These are phyloP conservation scores for Podabrus alpinus DNA, from an alignment of 2,888 invertebrate genomes.

Conservation along the genomic window DNA sequence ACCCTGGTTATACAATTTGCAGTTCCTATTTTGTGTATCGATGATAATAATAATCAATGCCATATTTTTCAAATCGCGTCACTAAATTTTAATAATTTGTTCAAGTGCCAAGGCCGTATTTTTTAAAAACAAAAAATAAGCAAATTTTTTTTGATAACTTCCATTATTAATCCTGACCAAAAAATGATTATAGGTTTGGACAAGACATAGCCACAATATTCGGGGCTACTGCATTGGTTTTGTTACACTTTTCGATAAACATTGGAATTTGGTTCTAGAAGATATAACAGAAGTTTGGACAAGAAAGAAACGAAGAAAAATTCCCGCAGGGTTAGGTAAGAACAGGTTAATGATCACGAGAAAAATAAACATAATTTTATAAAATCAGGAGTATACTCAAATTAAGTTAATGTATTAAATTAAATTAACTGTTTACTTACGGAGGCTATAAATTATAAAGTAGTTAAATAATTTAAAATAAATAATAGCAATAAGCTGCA, in stretches of 20 bases:
- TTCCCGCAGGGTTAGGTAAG: conserved; percentile 64
- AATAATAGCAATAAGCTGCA: too few species aligned
- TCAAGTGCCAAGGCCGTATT: conserved; percentile 9
- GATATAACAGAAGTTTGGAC: conserved; percentile 85
- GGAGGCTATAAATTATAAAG: too few species aligned
- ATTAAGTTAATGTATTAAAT: too few species aligned
- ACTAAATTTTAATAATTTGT: conserved; percentile 12
- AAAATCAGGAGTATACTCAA: too few species aligned
- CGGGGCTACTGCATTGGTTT: conserved; percentile 80
- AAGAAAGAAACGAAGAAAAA: conserved; percentile 64
- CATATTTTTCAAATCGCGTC: conserved; percentile 20
- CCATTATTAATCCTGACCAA: not conserved
- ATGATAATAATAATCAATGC: conserved; percentile 12
- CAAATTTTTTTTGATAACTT: not conserved
- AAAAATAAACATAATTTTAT: too few species aligned
- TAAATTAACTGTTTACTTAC: too few species aligned
- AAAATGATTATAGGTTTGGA: conserved; percentile 65
- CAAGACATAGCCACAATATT: conserved; percentile 71
- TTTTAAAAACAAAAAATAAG: conserved; percentile 9
- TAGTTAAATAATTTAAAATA: too few species aligned
- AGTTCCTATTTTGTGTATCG: conserved; percentile 15
- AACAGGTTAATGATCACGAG: not conserved
- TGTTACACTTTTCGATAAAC: conserved; percentile 87
- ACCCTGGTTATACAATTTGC: conserved; percentile 19
- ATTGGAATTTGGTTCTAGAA: conserved; percentile 86